Percentiles rank a stretch among this genome's conserved stretches.
These are phyloP conservation scores for Trogon melanurus DNA, from an alignment of 2,113 vertebrate genomes.

Conservation along the genomic window DNA sequence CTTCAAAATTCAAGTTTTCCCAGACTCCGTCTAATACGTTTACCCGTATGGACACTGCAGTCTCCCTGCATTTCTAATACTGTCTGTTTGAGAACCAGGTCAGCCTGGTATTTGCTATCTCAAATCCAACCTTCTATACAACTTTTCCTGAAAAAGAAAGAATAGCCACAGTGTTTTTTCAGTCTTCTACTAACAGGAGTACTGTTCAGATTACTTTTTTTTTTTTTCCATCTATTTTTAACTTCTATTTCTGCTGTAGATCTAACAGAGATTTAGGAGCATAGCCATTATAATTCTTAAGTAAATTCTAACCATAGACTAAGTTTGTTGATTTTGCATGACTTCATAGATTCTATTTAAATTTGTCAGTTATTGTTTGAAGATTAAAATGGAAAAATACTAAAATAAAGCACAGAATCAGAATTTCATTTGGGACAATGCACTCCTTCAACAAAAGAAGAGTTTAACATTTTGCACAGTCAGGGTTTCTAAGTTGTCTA, in stretches of 20 bases:
- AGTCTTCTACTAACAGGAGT: not conserved
- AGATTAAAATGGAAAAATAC: slow-evolving; percentile 11
- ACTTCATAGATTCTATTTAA: not conserved
- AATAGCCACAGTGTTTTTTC: not conserved
- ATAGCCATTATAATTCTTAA: not conserved
- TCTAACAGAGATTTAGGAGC: not conserved
- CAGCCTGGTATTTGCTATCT: not conserved
- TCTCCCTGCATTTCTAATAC: not conserved
- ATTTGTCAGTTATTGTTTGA: not conserved
- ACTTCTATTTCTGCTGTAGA: not conserved
- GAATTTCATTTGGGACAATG: not conserved
- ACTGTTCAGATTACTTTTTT: not conserved
- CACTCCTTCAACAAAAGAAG: not conserved
- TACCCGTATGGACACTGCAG: fast-evolving
- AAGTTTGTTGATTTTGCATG: slow-evolving; percentile 8
- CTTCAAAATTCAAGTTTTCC: not conserved
- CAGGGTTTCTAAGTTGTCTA: not conserved
- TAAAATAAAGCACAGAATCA: not conserved
- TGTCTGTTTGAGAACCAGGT: not conserved
- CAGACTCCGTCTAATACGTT: not conserved
- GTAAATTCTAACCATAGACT: slow-evolving; percentile 2
- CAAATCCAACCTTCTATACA: not conserved
- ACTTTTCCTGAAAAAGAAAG: not conserved
- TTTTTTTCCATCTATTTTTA: not conserved
- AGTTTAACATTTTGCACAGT: not conserved